These are phyloP conservation scores for Lemur catta DNA, from an alignment of 2,797 vertebrate genomes.

Conservation along the genomic window DNA sequence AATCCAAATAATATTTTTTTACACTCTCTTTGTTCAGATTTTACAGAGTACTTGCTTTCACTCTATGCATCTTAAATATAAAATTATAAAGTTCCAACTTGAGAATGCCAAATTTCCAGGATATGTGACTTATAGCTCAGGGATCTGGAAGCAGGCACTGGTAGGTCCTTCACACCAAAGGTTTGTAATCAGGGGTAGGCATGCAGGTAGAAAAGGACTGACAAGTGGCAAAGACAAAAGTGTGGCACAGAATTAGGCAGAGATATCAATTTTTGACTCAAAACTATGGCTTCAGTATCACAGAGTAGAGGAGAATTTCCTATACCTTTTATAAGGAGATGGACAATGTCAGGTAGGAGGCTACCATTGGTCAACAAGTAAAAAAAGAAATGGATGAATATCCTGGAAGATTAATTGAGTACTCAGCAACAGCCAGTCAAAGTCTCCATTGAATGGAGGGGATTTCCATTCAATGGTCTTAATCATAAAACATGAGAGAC, in stretches of 20 bases:
- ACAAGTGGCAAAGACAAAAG: background rate
- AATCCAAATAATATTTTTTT: slow-evolving; percentile 53
- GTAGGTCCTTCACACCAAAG: background rate
- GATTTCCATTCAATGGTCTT: background rate
- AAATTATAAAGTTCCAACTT: slow-evolving; percentile 38
- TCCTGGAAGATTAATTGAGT: background rate
- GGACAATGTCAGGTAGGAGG: background rate
- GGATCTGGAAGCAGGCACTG: background rate
- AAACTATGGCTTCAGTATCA: background rate
- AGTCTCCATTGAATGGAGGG: background rate
- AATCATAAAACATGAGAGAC: background rate
- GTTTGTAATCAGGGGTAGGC: background rate
- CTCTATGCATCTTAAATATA: background rate
- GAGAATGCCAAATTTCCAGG: background rate
- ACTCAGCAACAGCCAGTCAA: background rate
- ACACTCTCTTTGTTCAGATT: background rate
- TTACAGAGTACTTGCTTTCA: slow-evolving; percentile 7
- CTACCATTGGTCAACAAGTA: background rate
- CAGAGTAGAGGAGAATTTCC: background rate
- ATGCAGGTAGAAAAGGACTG: background rate
- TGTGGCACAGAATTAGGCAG: background rate
- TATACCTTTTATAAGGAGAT: background rate
- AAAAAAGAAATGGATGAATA: background rate
- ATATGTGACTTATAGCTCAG: background rate
- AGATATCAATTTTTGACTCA: background rate